phyloP scores from a whole-genome alignment of 2,113 vertebrate genomes.

The Ceuthmochares aereus region DNA sequence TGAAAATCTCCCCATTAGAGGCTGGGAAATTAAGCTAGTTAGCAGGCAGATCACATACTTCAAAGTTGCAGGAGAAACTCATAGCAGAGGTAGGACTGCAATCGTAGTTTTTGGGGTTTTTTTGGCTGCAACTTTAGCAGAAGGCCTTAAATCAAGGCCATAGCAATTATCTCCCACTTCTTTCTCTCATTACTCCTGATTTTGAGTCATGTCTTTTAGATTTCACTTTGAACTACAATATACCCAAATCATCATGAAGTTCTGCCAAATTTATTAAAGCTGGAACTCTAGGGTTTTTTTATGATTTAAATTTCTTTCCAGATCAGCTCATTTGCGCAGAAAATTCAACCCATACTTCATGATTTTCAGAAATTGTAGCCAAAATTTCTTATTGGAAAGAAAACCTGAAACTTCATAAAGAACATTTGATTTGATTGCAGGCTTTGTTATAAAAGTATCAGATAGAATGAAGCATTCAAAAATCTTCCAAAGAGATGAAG shows the following conservation, averaged over 20 bases:
- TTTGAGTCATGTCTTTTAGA: background rate
- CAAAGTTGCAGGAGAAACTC: background rate
- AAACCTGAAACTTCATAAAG: background rate
- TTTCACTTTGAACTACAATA: background rate
- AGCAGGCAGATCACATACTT: background rate
- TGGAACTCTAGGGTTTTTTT: background rate
- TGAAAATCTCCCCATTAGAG: background rate
- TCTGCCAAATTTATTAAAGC: background rate
- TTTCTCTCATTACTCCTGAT: background rate
- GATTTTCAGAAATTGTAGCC: background rate
- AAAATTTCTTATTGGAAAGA: constrained; percentile 4
- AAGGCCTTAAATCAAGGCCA: background rate
- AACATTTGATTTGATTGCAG: background rate
- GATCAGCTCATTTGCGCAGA: background rate
- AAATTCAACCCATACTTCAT: background rate
- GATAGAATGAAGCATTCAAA: background rate
- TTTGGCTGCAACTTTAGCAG: background rate
- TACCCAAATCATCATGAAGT: background rate
- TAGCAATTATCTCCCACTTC: background rate
- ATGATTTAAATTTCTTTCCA: background rate
- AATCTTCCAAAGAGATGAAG: background rate
- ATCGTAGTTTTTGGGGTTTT: background rate
- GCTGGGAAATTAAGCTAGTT: background rate
- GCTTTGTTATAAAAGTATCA: background rate
- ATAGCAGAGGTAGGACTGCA: background rate